Conservation (phyloP, 2,113 vertebrate species). For the Austrofundulus limnaeus region DNA sequence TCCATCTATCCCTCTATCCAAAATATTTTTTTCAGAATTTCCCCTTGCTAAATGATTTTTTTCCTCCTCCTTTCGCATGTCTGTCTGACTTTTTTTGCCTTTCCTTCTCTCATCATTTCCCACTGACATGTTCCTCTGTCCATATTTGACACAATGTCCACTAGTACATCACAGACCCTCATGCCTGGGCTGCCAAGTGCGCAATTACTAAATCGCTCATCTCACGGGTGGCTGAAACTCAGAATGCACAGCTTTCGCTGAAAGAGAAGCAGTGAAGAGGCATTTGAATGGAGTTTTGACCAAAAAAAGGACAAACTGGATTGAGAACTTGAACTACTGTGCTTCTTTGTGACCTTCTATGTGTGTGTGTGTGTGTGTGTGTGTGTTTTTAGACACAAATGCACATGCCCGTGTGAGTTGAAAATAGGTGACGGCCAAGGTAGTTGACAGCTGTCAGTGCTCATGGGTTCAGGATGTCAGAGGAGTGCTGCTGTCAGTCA, state of each 20-base stretch:
- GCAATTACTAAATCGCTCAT: conserved; percentile 78
- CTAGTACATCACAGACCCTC: conserved; percentile 37
- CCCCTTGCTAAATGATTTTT: background rate
- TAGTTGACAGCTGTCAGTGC: conserved; percentile 74
- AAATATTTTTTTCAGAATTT: conserved; percentile 20
- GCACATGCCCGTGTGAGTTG: conserved; percentile 16
- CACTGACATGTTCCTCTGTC: conserved; percentile 27
- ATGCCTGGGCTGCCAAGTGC: conserved; percentile 64
- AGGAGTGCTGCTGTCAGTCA: conserved; percentile 61
- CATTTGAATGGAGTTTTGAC: conserved; percentile 36
- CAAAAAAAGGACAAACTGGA: conserved; percentile 17
- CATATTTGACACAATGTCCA: conserved; percentile 53
- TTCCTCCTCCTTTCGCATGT: conserved; percentile 3
- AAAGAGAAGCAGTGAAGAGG: conserved; percentile 14
- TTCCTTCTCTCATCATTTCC: conserved; percentile 16
- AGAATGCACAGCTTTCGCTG: conserved; percentile 52
- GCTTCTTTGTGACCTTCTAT: conserved; percentile 22
- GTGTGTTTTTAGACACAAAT: conserved; percentile 3
- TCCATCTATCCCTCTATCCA: conserved; percentile 19
- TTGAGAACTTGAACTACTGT: conserved; percentile 14
- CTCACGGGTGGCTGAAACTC: conserved; percentile 70
- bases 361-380: background rate
- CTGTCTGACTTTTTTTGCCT: conserved; percentile 9
- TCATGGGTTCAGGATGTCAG: conserved; percentile 39
- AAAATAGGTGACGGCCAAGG: conserved; percentile 61